phyloP scores from a whole-genome alignment of 64 coral and sea anemone genomes.

The Anthopleura sola region DNA sequence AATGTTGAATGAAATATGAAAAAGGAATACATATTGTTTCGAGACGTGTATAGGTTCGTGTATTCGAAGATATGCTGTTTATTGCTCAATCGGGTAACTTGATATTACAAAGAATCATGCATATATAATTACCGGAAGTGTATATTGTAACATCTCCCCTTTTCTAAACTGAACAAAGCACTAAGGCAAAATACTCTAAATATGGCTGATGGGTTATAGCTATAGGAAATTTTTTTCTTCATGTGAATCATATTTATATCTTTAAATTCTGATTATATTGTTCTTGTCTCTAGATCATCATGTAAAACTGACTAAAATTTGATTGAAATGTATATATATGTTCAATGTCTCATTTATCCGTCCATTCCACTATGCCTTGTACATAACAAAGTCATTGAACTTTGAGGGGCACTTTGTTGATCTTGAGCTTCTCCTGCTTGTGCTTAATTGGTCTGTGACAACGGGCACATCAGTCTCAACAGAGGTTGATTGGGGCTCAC shows the following conservation, averaged over 20 bases:
- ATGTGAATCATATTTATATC: neutral
- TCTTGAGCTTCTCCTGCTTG: neutral
- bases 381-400: conserved; percentile 1
- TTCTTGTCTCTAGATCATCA: neutral
- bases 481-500: neutral
- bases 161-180: neutral
- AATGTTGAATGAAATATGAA: too few relatives aligned
- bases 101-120: too few relatives aligned
- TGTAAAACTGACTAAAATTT: neutral
- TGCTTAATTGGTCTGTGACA: neutral
- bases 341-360: neutral
- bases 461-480: neutral
- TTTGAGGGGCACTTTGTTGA: too few relatives aligned
- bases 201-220: neutral
- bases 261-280: neutral
- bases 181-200: neutral
- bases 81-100: too few relatives aligned
- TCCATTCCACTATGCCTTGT: neutral
- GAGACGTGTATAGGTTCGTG: too few relatives aligned
- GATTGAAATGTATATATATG: neutral
- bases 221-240: neutral
- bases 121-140: too few relatives aligned
- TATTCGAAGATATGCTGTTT: too few relatives aligned
- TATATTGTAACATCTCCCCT: too few relatives aligned
- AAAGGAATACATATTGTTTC: too few relatives aligned